Base-by-base conservation (phyloP, 1,140 invertebrate genomes). In the Battus philenor region DNA sequence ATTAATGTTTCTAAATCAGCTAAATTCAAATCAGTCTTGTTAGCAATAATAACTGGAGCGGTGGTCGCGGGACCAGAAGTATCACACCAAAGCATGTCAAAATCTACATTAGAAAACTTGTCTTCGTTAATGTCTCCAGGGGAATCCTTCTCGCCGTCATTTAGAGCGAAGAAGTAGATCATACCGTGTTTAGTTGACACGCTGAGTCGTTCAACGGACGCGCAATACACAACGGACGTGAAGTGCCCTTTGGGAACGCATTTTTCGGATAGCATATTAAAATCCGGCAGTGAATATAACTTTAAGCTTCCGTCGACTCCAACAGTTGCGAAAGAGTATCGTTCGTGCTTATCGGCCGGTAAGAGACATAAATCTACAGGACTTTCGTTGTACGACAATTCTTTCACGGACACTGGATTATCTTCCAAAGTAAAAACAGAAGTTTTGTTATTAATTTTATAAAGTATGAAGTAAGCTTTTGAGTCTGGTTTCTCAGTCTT, bases 131-230 rank as follows among this genome's bases (percentile, higher is more conserved):
- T 87, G 59, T 92, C 91, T 50, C 92, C 91, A 1, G 88, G 87
- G 1, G 88, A 88, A 56, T 92, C 91, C 48, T 91, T 91, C 53
- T 93, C 92, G 1, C 89, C 88, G 18, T 92, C 90, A 29, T 89
- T 90, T 1, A 95, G 81, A 13, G 92, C 91, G 69, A 94, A 96
- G 71, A 97, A 95, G 59, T 95, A 91, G 30, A 97, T 87, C 34
- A 91, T 90, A 1, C 95, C 95, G 44, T 90, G 88, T 41, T 88
- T 90, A 0, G 94, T 95, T 44, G 93, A 93, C 3, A 91, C 92
- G 76, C 95, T 97, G 10, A 97, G 80, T 39, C 94, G 88, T 63
- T 97, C 95, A 31, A 96, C 89, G 83, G 92, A 93, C 10, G 90
- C 92, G 65, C 93, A 95, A 74, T 93, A 95, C 2, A 90, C 90